Conservation (phyloP, 1,140 invertebrate species). For the Acromyrmex heyeri region DNA sequence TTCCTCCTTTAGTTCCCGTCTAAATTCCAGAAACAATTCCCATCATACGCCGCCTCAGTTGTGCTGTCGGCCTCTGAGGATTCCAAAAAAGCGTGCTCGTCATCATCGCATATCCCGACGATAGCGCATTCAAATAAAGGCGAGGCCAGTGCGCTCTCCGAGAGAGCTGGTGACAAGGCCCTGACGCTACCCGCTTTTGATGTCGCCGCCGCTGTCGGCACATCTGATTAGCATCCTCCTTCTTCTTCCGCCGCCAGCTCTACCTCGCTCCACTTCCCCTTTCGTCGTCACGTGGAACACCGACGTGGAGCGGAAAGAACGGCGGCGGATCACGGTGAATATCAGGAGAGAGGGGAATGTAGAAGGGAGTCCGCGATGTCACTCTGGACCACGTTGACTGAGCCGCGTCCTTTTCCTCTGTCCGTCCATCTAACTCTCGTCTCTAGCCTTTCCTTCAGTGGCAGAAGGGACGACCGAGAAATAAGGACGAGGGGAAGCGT, state of each 20-base stretch:
- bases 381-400: conserved; percentile 76
- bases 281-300: conserved; percentile 30
- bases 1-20: conserved; percentile 5
- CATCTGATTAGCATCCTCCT: conserved; percentile 86
- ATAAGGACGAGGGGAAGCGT: conserved; percentile 50
- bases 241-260: conserved; percentile 40
- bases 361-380: conserved; percentile 69
- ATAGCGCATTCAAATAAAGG: conserved; percentile 83
- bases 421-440: conserved; percentile 79
- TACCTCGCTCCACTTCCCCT: conserved; percentile 46
- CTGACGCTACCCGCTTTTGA: conserved; percentile 84
- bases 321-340: conserved; percentile 43
- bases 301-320: conserved; percentile 31
- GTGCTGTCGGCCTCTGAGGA: conserved; percentile 30
- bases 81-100: conserved; percentile 71
- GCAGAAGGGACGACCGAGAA: conserved; percentile 12
- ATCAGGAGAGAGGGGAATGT: conserved; percentile 33
- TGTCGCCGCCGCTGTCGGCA: conserved; percentile 84
- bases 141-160: conserved; percentile 65
- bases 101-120: conserved; percentile 75
- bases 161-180: conserved; percentile 79
- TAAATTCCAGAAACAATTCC: conserved; percentile 46
- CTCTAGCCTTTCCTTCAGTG: conserved; percentile 74
- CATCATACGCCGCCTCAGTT: conserved; percentile 44
- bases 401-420: conserved; percentile 77